Evolutionary conservation across 2,797 vertebrate species (phyloP), one percentile per base, ranked within the genome.

Genomic region (Acrossocheilus fasciatus): DNA sequence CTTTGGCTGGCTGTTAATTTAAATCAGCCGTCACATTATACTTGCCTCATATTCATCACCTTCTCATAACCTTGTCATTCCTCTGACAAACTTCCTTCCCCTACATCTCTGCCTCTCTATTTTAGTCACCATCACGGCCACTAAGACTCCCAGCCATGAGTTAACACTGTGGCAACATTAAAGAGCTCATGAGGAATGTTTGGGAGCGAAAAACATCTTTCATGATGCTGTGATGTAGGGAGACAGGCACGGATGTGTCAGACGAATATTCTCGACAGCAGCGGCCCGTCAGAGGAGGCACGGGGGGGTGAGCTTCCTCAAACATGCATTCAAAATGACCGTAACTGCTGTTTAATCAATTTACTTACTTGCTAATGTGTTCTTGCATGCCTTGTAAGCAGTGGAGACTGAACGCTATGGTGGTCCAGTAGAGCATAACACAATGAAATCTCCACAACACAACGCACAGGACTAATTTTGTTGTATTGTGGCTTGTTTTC

Each of bases 31-130:
- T 86, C 83, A 82, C 81, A 87, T 89, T 89, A 86, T 66, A 72
- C 84, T 30, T 23, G 84, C 74, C 89, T 89, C 72, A 57, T 87
- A 90, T 89, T 89, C 86, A 87, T 86, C 91, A 90, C 92, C 90
- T 93, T 90, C 86, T 88, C 82, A 88, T 92, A 92, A 93, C 93
- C 92, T 94, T 93, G 90, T 87, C 91, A 85, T 85, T 66, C 85
- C 74, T 52, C n/a, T 87, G 83, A 87, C 87, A 87, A 84, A 89
- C 85, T 76, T 87, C 81, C 73, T 84, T 68, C 77, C 83, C 52
- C 50, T 69, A 82, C 52, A 64, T 76, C 43, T 64, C 85, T 66
- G 34, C 80, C 17, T 54, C 79, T 81, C 43, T 69, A 81, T 86
- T 82, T 87, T 23, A 90, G 83, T 83, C 78, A 77, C 78, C 62